phyloP scores from a whole-genome alignment of 1,140 invertebrate genomes.

The Aplysia californica region DNA sequence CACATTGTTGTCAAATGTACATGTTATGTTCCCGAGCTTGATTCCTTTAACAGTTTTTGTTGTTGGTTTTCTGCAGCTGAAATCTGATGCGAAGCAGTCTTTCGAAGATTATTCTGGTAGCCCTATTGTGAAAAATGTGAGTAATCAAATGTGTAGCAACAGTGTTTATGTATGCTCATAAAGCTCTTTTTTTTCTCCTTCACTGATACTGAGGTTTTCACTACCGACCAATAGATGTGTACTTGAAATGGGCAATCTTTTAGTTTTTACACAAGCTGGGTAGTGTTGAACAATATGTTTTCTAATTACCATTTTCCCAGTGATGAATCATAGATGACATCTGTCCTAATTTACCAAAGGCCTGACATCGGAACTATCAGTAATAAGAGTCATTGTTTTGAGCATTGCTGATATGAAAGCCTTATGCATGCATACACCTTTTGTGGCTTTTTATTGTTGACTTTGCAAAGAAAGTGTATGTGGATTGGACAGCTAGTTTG shows the following conservation, averaged over 20 bases:
- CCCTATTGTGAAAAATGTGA: conserved; percentile 83
- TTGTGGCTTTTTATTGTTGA: no score
- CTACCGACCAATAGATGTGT: not conserved
- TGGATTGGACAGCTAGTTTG: no score
- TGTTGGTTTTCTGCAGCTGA: conserved; percentile 71
- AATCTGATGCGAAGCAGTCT: conserved; percentile 87
- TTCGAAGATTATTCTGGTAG: conserved; percentile 84
- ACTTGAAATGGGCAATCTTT: not conserved
- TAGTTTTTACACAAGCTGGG: not conserved
- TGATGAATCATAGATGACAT: no score
- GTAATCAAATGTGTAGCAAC: conserved; percentile 57
- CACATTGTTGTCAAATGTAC: not conserved
- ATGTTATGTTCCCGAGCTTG: not conserved
- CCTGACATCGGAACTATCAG: no score
- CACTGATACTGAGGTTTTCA: not conserved
- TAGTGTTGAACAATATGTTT: not conserved
- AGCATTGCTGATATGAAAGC: no score
- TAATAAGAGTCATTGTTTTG: no score
- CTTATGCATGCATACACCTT: no score
- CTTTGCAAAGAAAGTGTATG: no score
- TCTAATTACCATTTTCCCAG: no score
- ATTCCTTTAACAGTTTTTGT: not conserved
- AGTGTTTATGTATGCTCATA: not conserved
- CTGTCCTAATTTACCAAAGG: no score
- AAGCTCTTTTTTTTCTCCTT: not conserved